Base-by-base conservation (phyloP, 2,888 invertebrate species). In the Julus scandinavius region DNA sequence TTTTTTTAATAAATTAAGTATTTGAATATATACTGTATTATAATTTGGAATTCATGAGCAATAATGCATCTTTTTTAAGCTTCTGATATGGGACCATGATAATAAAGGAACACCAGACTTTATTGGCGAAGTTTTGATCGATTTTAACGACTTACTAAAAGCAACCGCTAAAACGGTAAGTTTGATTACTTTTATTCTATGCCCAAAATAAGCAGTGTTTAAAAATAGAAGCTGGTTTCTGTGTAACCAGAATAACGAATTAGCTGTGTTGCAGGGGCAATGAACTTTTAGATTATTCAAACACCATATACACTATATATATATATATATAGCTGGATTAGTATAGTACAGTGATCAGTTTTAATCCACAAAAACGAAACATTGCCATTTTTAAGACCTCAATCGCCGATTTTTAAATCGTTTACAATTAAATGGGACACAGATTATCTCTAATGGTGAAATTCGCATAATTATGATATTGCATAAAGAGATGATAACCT, bases 21-120 rank as follows among this genome's bases (percentile, higher is more conserved):
- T 54, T 54, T 54, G 54, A 15, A 54, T 13, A 15, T 13, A 15
- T 54, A 15, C 15, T 13, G 0, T 20, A 15, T n/a, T 41, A 9
- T n/a, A 41, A 15, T 87, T 87, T 29, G 0, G 29, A 29, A 29
- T 29, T 29, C 29, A 0, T 29, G 29, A 29, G 29, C 29, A 29
- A 29, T 29, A n/a, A n/a, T n/a, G n/a, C n/a, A n/a, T n/a, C n/a
- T 83, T 88, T 7, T 89, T 90, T 17, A 90, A 92, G 92, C 90
- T 92, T 89, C 91, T 91, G 86, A 91, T 92, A n/a, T 91, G 91
- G 90, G 92, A 92, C 89, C 91, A 91, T 90, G 92, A 92, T 90
- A 91, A 90, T 89, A 91, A 92, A 90, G 92, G 92, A 9, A 90
- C 91, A 87, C 92, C 92, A 91, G 92, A 92, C 88, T 89, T 91